phyloP scores from a whole-genome alignment of 1,140 invertebrate species.

The Drosophila hydei region DNA sequence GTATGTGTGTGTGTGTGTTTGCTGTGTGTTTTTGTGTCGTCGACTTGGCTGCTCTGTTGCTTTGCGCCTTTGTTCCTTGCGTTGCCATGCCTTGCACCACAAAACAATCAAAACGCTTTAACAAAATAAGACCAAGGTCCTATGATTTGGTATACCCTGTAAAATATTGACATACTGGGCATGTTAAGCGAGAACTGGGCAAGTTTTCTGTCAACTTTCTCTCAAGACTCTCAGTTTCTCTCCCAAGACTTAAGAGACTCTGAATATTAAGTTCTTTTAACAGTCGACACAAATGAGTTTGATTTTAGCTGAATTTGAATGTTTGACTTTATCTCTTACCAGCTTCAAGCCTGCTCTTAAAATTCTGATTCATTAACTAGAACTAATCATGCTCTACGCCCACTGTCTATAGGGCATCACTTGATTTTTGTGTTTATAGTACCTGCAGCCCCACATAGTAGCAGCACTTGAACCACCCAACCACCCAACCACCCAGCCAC shows the following conservation, averaged over 20 bases:
- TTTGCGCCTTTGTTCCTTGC: slow-evolving; percentile 41
- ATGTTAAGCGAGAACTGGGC: no score
- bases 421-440: slow-evolving; percentile 33
- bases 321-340: no score
- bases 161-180: not conserved
- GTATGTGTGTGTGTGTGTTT: slow-evolving; percentile 1
- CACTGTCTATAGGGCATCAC: slow-evolving; percentile 3
- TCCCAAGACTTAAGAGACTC: no score
- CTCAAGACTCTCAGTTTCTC: no score
- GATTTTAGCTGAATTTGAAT: no score
- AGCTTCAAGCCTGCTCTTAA: no score
- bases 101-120: slow-evolving; percentile 42
- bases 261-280: no score
- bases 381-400: not conserved
- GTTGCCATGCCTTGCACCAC: slow-evolving; percentile 26
- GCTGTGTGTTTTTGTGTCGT: slow-evolving; percentile 9
- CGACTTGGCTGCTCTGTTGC: slow-evolving; percentile 44
- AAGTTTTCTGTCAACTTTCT: no score
- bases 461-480: not conserved
- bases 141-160: slow-evolving; percentile 16
- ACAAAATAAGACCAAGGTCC: slow-evolving; percentile 9
- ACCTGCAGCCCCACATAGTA: slow-evolving; percentile 3
- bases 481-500: not conserved
- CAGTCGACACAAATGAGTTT: no score
- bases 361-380: no score